Base-by-base conservation (phyloP, 2,797 vertebrate species). In the Avahi laniger region DNA sequence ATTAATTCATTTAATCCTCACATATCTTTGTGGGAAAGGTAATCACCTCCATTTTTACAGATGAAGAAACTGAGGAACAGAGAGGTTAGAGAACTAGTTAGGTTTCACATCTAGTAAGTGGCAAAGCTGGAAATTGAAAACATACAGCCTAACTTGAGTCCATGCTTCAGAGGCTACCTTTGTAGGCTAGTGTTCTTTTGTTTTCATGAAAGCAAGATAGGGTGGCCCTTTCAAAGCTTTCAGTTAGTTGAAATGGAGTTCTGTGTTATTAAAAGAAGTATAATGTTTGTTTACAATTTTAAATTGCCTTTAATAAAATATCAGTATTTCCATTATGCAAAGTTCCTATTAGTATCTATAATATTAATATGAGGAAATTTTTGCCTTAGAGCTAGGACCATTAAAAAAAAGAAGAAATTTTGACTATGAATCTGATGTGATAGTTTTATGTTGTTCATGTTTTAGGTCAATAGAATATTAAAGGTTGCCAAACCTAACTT, bases 401-500 rank as follows among this genome's bases (percentile, higher is more conserved):
- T 20, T 67, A 10, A 38, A 79, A 35, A 50, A n/a, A 33, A n/a
- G 50, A 50, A 17, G 14, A 82, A 9, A 76, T n/a, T 61, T 54
- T 38, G 11, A 18, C 59, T 92, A 87, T 95, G 20, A 54, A 38
- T 69, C 75, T 94, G 87, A 75, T 75, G 50, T 88, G 54, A 95
- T 91, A 96, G 65, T 24, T 94, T 95, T 48, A 52, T 97, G 28
- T 83, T 97, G 43, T 61, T 97, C 90, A 96, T 81, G 96, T 81
- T 97, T 97, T 98, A 99, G 99, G 99, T 99, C 85, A 99, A 97
- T 96, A 99, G 99, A 94, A 99, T 99, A 97, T 98, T 99, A 50
- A 99, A 99, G 98, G 99, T 99, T 98, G 99, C 99, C 98, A 99
- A 99, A 98, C 99, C 99, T 76, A 99, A 99, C 98, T 99, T 99